A percentile compares a stretch with the other conserved stretches of the same genome.
Evolutionary conservation across 2,888 invertebrate species (phyloP).

Genomic region (Chromoteleia sp.): DNA sequence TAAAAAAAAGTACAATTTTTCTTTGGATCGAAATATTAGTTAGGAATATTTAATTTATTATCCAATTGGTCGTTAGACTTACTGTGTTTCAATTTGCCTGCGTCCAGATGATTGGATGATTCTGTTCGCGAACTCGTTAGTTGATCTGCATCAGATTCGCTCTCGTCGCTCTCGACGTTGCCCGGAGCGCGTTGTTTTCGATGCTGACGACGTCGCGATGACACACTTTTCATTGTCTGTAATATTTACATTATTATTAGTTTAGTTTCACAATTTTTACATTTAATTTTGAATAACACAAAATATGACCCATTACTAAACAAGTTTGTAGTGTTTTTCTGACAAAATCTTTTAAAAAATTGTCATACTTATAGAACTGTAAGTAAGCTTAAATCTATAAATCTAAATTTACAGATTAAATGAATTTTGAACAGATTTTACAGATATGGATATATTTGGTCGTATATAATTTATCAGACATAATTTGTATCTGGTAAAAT

Average conservation of each 20-base stretch:
- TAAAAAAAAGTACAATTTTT: too few species aligned
- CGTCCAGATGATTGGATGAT: constrained; percentile 90
- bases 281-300: neutral
- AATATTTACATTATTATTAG: constrained; percentile 3
- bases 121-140: constrained; percentile 90
- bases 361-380: too few species aligned
- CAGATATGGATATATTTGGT: too few species aligned
- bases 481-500: too few species aligned
- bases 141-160: constrained; percentile 91
- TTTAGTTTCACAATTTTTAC: neutral
- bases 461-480: too few species aligned
- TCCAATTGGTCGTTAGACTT: constrained; percentile 80
- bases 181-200: constrained; percentile 86
- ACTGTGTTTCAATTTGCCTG: constrained; percentile 89
- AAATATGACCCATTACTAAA: too few species aligned
- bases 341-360: too few species aligned
- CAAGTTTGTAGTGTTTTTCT: too few species aligned
- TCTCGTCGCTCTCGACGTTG: constrained; percentile 90
- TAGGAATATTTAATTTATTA: constrained; percentile 22
- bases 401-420: too few species aligned
- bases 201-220: constrained; percentile 86
- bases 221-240: constrained; percentile 84
- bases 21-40: too few species aligned
- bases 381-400: too few species aligned
- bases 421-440: too few species aligned